A percentile compares a stretch with the other conserved stretches of the same genome.
Conservation (phyloP, 2,888 invertebrate species). For the Chirona hameri region DNA sequence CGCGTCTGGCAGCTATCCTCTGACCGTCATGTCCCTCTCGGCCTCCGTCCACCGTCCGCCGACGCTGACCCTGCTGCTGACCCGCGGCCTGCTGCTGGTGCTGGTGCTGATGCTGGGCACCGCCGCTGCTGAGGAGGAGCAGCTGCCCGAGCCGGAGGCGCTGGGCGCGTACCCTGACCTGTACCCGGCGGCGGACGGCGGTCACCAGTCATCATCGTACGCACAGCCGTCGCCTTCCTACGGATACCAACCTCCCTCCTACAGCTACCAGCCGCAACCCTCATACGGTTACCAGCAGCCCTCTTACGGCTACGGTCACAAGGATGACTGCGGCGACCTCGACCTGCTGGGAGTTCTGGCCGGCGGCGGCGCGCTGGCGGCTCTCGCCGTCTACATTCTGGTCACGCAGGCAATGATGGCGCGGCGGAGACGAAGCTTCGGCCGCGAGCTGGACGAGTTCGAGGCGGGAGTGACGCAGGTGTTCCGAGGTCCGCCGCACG, state of each 20-base stretch:
- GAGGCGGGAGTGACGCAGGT: neutral
- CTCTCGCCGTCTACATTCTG: neutral
- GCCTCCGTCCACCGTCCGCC: neutral
- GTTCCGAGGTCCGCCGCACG: neutral
- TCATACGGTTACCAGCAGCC: neutral
- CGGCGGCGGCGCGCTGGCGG: constrained; percentile 1
- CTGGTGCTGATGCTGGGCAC: neutral
- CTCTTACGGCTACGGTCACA: constrained; percentile 1
- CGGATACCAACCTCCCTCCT: neutral
- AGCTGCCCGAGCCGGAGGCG: neutral
- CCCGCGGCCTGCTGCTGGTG: neutral
- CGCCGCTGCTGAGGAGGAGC: neutral
- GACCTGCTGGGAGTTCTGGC: constrained; percentile 5
- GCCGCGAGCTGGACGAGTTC: neutral
- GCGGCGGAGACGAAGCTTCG: neutral
- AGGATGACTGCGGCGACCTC: neutral
- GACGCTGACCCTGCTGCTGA: neutral
- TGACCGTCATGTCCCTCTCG: neutral
- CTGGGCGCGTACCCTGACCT: neutral
- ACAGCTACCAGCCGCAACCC: neutral
- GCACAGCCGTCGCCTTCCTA: neutral
- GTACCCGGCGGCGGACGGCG: neutral
- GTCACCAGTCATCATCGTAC: neutral
- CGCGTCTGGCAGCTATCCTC: neutral
- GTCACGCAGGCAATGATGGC: neutral